Conservation (phyloP, 2,113 vertebrate genomes). For the Laticauda colubrina region DNA sequence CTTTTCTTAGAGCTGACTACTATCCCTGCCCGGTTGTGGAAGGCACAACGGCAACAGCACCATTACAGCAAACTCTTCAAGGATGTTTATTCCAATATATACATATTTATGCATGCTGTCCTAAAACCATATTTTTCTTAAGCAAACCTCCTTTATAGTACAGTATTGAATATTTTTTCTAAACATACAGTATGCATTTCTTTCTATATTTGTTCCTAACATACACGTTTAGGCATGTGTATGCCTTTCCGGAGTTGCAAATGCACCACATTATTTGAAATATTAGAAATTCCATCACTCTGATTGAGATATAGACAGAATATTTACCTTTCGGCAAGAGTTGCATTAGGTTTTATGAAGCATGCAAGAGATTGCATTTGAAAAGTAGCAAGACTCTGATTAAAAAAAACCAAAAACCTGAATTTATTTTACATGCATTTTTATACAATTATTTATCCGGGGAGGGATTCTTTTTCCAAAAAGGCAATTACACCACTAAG, state of each 20-base stretch:
- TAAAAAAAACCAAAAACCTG: not conserved
- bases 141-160: not conserved
- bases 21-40: not conserved
- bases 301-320: not conserved
- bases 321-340: not conserved
- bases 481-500: not conserved
- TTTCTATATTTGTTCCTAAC: not conserved
- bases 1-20: not conserved
- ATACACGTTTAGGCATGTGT: not conserved
- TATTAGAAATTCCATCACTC: not conserved
- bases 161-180: not conserved
- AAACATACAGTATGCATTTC: not conserved
- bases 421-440: not conserved
- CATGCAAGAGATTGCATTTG: not conserved
- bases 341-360: not conserved
- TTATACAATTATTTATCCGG: not conserved
- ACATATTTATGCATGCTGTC: not conserved
- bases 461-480: not conserved
- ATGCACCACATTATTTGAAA: not conserved
- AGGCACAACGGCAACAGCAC: not conserved
- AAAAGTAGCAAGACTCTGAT: not conserved
- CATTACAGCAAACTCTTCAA: not conserved
- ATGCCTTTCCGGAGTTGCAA: not conserved
- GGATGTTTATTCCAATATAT: not conserved
- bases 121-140: not conserved